Evolutionary conservation across 2,113 vertebrate genomes (phyloP).

Genomic region (Takifugu flavidus): DNA sequence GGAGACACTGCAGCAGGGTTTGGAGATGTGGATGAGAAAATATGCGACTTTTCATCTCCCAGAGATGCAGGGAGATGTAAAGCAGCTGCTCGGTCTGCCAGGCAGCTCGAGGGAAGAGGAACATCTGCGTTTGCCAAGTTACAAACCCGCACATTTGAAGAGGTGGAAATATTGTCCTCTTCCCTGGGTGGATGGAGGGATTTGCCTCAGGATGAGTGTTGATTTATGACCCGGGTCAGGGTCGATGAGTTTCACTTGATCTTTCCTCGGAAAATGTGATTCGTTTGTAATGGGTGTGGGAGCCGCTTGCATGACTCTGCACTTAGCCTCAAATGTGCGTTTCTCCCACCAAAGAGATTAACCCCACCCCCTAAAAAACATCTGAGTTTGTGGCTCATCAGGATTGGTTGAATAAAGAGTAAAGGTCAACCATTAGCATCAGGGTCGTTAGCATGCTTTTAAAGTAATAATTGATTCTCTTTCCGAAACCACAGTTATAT

Average conservation of each 20-base stretch:
- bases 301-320: neutral
- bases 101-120: constrained; percentile 37
- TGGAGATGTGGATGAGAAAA: constrained; percentile 51
- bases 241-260: constrained; percentile 31
- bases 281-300: constrained; percentile 12
- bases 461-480: too few species aligned
- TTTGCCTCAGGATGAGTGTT: constrained; percentile 1
- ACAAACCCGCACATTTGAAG: constrained; percentile 35
- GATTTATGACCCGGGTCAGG: constrained; percentile 19
- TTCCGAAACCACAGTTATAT: too few species aligned
- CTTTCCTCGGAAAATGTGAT: constrained; percentile 15
- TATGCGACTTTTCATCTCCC: constrained; percentile 57
- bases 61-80: constrained; percentile 59
- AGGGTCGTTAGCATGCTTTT: too few species aligned
- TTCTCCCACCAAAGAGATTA: neutral
- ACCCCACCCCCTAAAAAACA: too few species aligned
- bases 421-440: too few species aligned
- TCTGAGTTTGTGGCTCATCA: too few species aligned
- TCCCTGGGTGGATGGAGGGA: constrained; percentile 12
- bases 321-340: neutral
- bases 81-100: constrained; percentile 62
- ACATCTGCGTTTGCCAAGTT: constrained; percentile 30
- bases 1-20: constrained; percentile 26
- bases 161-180: constrained; percentile 31
- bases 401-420: too few species aligned